These are phyloP conservation scores for Anthopleura xanthogrammica DNA, from an alignment of 92 coral and sea anemone genomes.

Conservation along the genomic window DNA sequence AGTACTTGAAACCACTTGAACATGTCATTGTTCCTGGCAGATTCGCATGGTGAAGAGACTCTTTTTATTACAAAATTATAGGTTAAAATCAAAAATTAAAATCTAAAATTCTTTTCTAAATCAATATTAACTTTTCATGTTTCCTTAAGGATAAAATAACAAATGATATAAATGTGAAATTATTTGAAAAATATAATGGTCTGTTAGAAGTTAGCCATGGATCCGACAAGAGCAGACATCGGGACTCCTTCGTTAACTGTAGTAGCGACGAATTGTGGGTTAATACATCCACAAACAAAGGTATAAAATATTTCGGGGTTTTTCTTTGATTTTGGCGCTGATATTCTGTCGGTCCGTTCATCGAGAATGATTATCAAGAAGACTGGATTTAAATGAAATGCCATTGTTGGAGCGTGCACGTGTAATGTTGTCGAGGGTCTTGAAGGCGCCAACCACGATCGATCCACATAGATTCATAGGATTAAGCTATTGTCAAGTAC, in stretches of 20 bases:
- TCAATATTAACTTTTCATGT: neutral
- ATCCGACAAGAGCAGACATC: conserved; percentile 19
- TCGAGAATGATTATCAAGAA: conserved; percentile 9
- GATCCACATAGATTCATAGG: conserved; percentile 43
- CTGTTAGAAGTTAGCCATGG: neutral
- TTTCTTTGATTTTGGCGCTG: conserved; percentile 27
- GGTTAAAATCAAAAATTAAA: no score
- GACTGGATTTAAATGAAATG: conserved; percentile 15
- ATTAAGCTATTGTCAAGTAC: conserved; percentile 59
- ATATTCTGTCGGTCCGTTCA: conserved; percentile 34
- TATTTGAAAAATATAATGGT: neutral
- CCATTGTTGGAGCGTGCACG: conserved; percentile 29
- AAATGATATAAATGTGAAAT: neutral
- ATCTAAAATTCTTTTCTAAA: neutral
- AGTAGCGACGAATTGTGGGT: conserved; percentile 26
- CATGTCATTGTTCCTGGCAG: neutral
- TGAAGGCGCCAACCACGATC: conserved; percentile 55
- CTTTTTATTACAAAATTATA: neutral
- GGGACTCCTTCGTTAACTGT: conserved; percentile 24
- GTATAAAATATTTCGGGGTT: conserved; percentile 24
- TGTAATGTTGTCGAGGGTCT: conserved; percentile 32
- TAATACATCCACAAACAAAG: conserved; percentile 18
- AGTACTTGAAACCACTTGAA: neutral
- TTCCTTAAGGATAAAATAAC: neutral
- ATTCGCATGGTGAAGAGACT: neutral